Evolutionary conservation across 2,797 vertebrate genomes (phyloP), one percentile per base, ranked within the genome.

Genomic region (Florisuga fusca): DNA sequence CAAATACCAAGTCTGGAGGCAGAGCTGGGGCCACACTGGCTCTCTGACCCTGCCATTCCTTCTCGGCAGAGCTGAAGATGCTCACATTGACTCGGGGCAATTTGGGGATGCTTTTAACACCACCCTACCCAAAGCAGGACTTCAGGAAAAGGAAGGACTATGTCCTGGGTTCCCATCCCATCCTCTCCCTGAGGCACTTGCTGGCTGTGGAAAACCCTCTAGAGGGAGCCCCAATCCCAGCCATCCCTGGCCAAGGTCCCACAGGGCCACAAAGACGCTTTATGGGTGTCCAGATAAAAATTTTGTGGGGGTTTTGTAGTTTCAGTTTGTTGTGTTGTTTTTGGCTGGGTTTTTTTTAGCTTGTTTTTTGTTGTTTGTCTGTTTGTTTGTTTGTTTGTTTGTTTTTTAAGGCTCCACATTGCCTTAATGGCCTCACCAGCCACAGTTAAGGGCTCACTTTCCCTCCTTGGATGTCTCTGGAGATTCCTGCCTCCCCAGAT

Each of bases 181-280:
- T 6, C 1, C 9, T 3, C 7, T 87, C 33, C 51, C 51, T n/a
- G 26, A 13, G 26, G 26, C 18, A 31, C 0, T 0, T 1, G 71
- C 23, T 23, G 75, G 9, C 18, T 55, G 26, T 21, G 22, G 34
- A 59, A 55, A 83, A 57, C 69, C 90, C 96, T 95, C 92, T 94
- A 95, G 96, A 95, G 94, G 93, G 96, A 95, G 94, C 93, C 73
- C 62, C 1, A 36, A 78, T 73, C 43, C 62, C 74, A 92, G 59
- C 20, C 66, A 93, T 90, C 23, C 18, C n/a, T 4, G 1, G 19
- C 19, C 21, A 0, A 48, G 45, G 76, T 50, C 57, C 31, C 18
- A 1, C 1, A 18, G 36, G 53, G 50, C 58, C 64, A 20, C 62
- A 3, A 5, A 61, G 54, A 10, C 9, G 34, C n/a, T 38, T 14